These are phyloP conservation scores for Gasteruption jaculator DNA, from an alignment of 2,888 invertebrate genomes.

Conservation along the genomic window DNA sequence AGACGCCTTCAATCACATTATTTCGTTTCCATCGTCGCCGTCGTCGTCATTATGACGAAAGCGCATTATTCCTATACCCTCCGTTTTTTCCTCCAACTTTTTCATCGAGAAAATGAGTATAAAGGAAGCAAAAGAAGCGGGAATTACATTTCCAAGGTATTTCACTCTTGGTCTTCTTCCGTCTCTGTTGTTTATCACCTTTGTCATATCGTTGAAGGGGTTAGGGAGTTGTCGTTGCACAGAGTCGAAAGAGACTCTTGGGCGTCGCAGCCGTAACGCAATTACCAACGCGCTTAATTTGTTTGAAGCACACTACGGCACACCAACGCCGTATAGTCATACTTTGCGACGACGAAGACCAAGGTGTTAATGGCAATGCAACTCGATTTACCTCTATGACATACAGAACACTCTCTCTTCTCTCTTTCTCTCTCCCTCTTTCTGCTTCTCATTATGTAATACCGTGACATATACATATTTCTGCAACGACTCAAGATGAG, in stretches of 20 bases:
- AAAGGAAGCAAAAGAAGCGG: constrained; percentile 6
- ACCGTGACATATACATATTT: constrained; percentile 9
- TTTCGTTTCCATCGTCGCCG: too few species aligned
- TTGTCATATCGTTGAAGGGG: constrained; percentile 24
- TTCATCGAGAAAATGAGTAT: too few species aligned
- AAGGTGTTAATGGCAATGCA: constrained; percentile 47
- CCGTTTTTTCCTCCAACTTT: too few species aligned
- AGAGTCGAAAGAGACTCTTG: constrained; percentile 30
- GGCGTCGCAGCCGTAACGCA: constrained; percentile 41
- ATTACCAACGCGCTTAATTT: constrained; percentile 49
- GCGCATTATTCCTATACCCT: too few species aligned
- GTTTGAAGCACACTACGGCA: constrained; percentile 46
- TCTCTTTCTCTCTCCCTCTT: constrained; percentile 16
- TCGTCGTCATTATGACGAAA: too few species aligned
- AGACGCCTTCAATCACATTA: too few species aligned
- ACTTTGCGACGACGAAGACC: constrained; percentile 25
- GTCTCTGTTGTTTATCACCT: constrained; percentile 24
- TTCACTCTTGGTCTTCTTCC: not conserved
- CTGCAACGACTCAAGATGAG: too few species aligned
- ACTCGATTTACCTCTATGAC: constrained; percentile 30
- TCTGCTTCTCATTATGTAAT: constrained; percentile 7
- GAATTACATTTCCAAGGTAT: too few species aligned
- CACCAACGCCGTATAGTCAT: too few species aligned
- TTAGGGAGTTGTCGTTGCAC: constrained; percentile 20
- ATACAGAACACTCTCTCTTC: constrained; percentile 11